A percentile compares a stretch with the other conserved stretches of the same genome.
Conservation (phyloP, 2,797 vertebrate species). For the Gorsachius magnificus region DNA sequence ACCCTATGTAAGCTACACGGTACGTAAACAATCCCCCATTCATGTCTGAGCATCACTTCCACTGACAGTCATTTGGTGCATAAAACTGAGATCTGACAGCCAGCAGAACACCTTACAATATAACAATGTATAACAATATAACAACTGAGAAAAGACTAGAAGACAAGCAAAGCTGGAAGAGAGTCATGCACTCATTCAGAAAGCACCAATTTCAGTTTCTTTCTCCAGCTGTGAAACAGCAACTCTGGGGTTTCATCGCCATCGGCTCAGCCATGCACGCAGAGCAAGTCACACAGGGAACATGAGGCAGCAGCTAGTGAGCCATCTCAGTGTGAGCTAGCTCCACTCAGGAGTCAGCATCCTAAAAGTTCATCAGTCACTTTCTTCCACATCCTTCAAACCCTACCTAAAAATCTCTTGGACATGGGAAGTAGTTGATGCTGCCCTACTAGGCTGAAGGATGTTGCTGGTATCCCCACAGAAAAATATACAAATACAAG, state of each 20-base stretch:
- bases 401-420: not conserved
- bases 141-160: not conserved
- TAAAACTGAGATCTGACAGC: not conserved
- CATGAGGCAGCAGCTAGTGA: not conserved
- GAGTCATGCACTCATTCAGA: accelerated
- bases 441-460: not conserved
- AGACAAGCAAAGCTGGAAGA: not conserved
- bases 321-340: not conserved
- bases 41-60: not conserved
- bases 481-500: not conserved
- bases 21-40: not conserved
- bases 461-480: not conserved
- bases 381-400: not conserved
- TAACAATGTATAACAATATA: not conserved
- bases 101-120: not conserved
- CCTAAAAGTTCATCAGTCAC: not conserved
- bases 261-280: not conserved
- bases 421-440: not conserved
- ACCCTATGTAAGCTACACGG: not conserved
- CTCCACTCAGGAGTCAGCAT: not conserved
- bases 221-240: not conserved
- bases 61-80: not conserved
- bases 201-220: not conserved
- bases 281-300: not conserved
- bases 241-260: not conserved